Conservation (phyloP, 2,888 invertebrate species). For the Cantharis rustica region DNA sequence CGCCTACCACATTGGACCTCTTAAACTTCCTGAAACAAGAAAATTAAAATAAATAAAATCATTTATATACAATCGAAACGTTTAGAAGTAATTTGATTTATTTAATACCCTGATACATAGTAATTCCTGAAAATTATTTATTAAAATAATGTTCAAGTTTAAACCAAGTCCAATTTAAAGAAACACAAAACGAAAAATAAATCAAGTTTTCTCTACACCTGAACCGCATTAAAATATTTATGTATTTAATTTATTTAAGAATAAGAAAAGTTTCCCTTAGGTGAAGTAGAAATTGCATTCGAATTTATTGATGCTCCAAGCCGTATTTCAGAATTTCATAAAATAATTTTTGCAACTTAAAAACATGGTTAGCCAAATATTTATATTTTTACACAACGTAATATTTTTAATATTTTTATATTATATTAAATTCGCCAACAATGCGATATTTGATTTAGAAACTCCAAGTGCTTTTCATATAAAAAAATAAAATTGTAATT, state of each 20-base stretch:
- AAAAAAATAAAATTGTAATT: neutral
- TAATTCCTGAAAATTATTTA: neutral
- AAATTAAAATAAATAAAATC: conserved; percentile 11
- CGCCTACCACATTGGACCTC: conserved; percentile 53
- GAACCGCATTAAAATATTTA: neutral
- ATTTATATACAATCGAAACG: conserved; percentile 11
- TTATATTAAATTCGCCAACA: neutral
- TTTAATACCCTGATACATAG: neutral
- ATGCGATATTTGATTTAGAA: neutral
- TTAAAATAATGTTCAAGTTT: neutral
- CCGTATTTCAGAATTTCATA: neutral
- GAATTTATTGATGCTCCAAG: neutral
- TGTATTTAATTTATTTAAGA: neutral
- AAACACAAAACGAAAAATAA: neutral
- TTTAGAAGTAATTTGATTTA: conserved; percentile 11
- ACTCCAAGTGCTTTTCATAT: neutral
- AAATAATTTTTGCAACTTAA: neutral
- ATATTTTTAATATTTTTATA: neutral
- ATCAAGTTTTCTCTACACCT: neutral
- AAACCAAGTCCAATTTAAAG: neutral
- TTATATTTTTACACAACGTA: too few species aligned
- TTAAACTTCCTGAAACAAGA: conserved; percentile 28
- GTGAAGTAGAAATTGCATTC: neutral
- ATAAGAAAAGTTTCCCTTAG: neutral
- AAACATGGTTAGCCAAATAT: neutral